A percentile compares a stretch with the other conserved stretches of the same genome.
These are phyloP conservation scores for Drosophila niveifrons DNA, from an alignment of 2,888 invertebrate species.

Conservation along the genomic window DNA sequence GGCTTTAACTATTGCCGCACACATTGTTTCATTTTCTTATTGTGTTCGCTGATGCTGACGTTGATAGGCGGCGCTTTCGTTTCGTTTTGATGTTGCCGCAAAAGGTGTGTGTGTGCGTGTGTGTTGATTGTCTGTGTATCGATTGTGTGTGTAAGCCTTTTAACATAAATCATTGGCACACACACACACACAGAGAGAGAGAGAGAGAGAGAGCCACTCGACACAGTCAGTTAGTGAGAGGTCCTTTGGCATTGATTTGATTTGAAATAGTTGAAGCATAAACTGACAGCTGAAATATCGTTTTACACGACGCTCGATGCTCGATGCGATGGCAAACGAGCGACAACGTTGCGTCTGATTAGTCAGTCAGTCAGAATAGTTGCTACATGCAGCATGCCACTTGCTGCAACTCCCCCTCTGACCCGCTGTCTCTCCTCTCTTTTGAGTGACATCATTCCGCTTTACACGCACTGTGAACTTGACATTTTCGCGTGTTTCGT, in stretches of 20 bases:
- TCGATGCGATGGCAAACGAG: constrained; percentile 52
- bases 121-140: background rate
- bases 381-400: constrained; percentile 35
- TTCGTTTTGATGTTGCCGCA: constrained; percentile 42
- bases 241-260: constrained; percentile 76
- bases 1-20: background rate
- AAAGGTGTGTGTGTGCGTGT: constrained; percentile 34
- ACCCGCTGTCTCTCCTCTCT: background rate
- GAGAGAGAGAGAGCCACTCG: background rate
- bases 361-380: constrained; percentile 58
- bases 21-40: constrained; percentile 20
- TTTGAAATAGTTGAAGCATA: constrained; percentile 77
- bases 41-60: constrained; percentile 28
- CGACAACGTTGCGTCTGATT: constrained; percentile 70
- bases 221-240: constrained; percentile 6
- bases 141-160: constrained; percentile 55
- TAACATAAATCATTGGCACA: constrained; percentile 74
- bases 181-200: background rate
- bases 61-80: constrained; percentile 35
- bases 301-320: constrained; percentile 62
- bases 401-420: constrained; percentile 7
- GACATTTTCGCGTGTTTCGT: constrained; percentile 65
- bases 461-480: constrained; percentile 68
- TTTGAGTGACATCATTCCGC: constrained; percentile 28
- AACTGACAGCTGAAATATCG: constrained; percentile 79